Conservation (phyloP, 92 coral and sea anemone genomes). For the Palythoa grandiflora region DNA sequence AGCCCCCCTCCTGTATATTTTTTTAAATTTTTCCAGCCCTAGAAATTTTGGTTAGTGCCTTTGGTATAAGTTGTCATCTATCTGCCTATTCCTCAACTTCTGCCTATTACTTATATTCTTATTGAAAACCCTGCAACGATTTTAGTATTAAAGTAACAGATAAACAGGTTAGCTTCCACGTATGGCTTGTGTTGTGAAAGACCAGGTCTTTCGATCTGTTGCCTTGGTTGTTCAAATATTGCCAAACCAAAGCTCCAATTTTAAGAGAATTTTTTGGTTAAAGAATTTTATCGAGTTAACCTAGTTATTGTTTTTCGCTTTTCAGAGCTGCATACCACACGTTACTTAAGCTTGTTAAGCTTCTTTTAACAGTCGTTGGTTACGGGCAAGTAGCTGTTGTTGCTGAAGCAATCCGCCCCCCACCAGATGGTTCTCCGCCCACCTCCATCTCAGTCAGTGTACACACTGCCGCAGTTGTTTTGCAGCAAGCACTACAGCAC, state of each 20-base stretch:
- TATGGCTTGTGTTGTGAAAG: too few relatives aligned
- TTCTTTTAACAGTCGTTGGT: constrained; percentile 88
- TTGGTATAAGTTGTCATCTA: too few relatives aligned
- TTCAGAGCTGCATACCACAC: constrained; percentile 87
- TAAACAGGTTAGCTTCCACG: too few relatives aligned
- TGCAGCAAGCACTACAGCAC: constrained; percentile 93
- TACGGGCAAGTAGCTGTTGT: constrained; percentile 96
- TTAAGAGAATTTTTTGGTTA: not conserved
- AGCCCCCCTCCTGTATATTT: too few relatives aligned
- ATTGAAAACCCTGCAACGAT: too few relatives aligned
- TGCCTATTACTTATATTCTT: too few relatives aligned
- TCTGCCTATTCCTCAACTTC: too few relatives aligned
- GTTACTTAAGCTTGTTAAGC: constrained; percentile 87
- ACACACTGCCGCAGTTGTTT: constrained; percentile 93
- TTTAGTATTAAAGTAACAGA: too few relatives aligned
- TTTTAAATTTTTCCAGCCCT: too few relatives aligned
- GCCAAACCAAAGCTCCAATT: not conserved
- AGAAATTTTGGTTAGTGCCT: too few relatives aligned
- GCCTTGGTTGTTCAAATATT: not conserved
- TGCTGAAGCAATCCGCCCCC: constrained; percentile 92
- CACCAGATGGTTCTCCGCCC: constrained; percentile 68
- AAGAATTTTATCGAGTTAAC: not conserved
- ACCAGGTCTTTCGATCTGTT: too few relatives aligned
- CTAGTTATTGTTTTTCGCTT: not conserved
- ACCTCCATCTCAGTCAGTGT: constrained; percentile 83